Evolutionary conservation across 2,113 vertebrate genomes (phyloP).

Genomic region (Mesembrinibis cayennensis): DNA sequence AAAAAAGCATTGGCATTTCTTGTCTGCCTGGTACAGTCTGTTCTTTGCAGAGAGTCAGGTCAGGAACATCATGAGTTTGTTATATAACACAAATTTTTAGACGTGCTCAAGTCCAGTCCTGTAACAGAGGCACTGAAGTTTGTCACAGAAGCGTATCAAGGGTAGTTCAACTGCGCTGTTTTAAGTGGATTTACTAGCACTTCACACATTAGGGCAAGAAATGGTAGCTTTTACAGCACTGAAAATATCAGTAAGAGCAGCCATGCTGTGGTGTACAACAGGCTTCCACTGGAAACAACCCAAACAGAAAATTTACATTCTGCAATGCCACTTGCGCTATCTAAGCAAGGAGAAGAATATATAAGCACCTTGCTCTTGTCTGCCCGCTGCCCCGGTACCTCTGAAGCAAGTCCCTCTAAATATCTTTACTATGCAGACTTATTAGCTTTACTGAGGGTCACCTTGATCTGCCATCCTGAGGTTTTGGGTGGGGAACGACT

Average conservation of each 20-base stretch:
- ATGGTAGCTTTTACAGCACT: not conserved
- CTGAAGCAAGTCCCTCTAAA: not conserved
- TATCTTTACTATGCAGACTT: not conserved
- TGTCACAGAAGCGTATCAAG: not conserved
- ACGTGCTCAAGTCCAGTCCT: not conserved
- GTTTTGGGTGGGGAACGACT: not conserved
- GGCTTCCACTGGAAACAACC: not conserved
- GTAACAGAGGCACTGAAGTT: not conserved
- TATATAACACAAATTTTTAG: not conserved
- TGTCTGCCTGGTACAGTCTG: not conserved
- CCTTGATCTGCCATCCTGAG: not conserved
- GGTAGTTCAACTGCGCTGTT: not conserved
- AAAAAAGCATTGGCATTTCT: not conserved
- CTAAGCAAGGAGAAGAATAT: not conserved
- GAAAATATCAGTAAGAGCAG: not conserved
- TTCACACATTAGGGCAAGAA: not conserved
- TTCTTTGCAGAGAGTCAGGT: not conserved
- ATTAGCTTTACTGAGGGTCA: not conserved
- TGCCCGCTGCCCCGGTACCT: not conserved
- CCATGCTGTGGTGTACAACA: accelerated
- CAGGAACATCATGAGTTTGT: not conserved
- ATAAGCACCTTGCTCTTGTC: too few relatives aligned
- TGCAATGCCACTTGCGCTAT: not conserved
- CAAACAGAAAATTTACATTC: not conserved
- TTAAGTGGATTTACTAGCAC: not conserved